Conservation (phyloP, 2,888 invertebrate species). For the Gandaritis pyraliata region DNA sequence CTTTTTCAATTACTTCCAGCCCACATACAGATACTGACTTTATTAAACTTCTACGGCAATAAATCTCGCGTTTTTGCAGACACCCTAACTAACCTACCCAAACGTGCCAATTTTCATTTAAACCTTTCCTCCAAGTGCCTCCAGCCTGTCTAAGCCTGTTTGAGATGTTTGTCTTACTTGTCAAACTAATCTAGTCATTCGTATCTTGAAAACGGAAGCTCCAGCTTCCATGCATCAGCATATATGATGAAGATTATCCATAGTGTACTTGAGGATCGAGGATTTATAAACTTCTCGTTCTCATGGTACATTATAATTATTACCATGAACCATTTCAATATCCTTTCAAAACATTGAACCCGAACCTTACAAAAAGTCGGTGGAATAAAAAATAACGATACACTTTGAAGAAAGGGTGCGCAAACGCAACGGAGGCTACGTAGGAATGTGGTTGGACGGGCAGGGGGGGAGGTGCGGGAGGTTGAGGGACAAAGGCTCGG, state of each 20-base stretch:
- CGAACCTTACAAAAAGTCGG: conserved; percentile 21
- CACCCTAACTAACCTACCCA: no score
- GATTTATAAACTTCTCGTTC: no score
- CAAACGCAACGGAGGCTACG: conserved; percentile 67
- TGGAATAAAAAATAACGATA: conserved; percentile 41
- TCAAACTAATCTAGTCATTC: no score
- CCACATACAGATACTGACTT: neutral
- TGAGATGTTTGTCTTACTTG: no score
- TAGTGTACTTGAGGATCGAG: no score
- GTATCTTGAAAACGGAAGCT: no score
- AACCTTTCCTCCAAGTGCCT: no score
- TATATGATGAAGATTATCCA: no score
- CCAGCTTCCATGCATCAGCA: no score
- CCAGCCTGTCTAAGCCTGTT: no score
- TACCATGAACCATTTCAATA: neutral
- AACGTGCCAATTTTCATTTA: no score
- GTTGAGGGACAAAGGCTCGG: conserved; percentile 79
- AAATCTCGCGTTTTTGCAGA: no score
- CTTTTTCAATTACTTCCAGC: conserved; percentile 3
- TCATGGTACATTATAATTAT: neutral
- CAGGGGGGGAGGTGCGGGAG: conserved; percentile 57
- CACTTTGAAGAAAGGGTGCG: conserved; percentile 65
- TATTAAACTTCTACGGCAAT: neutral
- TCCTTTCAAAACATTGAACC: conserved; percentile 15
- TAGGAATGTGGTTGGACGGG: conserved; percentile 77